Evolutionary conservation across 2,888 invertebrate genomes (phyloP), one percentile per base, ranked within the genome.

Genomic region (Drosophila neonasuta): DNA sequence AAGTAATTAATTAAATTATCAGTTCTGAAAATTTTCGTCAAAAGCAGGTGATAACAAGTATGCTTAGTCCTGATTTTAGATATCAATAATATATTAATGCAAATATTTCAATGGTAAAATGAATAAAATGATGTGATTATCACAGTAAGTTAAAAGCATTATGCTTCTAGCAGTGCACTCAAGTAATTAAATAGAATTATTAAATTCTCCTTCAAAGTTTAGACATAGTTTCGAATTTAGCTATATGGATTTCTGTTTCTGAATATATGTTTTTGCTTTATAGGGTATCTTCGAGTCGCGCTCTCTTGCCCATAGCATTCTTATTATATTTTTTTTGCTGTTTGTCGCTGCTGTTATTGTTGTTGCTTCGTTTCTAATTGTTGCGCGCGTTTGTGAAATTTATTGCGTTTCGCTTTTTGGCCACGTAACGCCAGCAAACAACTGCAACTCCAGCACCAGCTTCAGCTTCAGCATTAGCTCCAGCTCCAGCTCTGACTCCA

Each of bases 311-410:
- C 7, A 1, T 4, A 15, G 15, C 42, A 77, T 72, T 77, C 77
- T 78, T 69, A 39, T 9, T 20, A 13, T 36, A 46, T 29, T 56
- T 46, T 61, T 54, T 51, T 50, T 71, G 42, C 48, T 55, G 51
- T 58, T 59, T 46, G 3, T 61, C 54, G 55, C 46, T 71, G 42
- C 48, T 58, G 51, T 58, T 59, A 34, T 48, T 55, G 39, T 54
- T 60, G 69, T 63, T 79, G 82, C 80, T 72, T 64, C 69, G 74
- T 84, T 77, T 88, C 88, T 84, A 84, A 84, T 84, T 84, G 88
- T 88, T 84, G 87, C 71, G 76, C 84, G 83, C 87, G 81, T 81
- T 86, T 86, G 77, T 66, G 75, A 86, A 83, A 83, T 83, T 83
- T 86, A 83, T 83, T 85, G 83, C 87, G 87, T 86, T 79, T 79